Evolutionary conservation across 2,113 vertebrate genomes (phyloP).

Genomic region (Hippocampus abdominalis): DNA sequence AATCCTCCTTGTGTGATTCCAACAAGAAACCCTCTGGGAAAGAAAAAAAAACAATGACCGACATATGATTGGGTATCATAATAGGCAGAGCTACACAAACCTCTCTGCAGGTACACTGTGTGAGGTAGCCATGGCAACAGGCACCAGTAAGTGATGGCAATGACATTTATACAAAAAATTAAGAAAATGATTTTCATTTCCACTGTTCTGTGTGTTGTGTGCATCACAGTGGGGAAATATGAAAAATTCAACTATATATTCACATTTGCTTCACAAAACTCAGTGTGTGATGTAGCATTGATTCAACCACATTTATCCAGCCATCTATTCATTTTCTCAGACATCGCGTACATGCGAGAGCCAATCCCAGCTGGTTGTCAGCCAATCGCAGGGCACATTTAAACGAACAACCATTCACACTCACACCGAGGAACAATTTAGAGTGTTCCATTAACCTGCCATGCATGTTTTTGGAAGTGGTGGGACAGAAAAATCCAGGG

Average conservation of each 20-base stretch:
- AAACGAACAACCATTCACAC: too few species aligned
- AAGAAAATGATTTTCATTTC: neutral
- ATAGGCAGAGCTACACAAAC: neutral
- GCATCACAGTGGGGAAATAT: constrained; percentile 1
- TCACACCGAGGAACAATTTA: too few species aligned
- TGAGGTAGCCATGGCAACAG: constrained; percentile 52
- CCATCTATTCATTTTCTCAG: too few species aligned
- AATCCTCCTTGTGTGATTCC: constrained; percentile 1
- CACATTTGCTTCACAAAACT: neutral
- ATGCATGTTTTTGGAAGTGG: too few species aligned
- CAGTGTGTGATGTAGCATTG: neutral
- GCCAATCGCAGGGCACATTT: too few species aligned
- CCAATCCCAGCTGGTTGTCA: too few species aligned
- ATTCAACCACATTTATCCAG: neutral
- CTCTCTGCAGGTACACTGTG: constrained; percentile 16
- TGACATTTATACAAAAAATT: neutral
- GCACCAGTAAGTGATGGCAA: constrained; percentile 21
- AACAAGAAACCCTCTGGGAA: neutral
- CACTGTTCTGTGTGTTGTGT: neutral
- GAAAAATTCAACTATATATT: constrained; percentile 9
- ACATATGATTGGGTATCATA: neutral
- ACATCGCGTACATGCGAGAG: too few species aligned
- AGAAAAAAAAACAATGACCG: neutral
- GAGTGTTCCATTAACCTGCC: too few species aligned
- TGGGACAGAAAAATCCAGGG: too few species aligned